These are phyloP conservation scores for Odobenus rosmarus DNA, from an alignment of 2,113 vertebrate species.

Conservation along the genomic window DNA sequence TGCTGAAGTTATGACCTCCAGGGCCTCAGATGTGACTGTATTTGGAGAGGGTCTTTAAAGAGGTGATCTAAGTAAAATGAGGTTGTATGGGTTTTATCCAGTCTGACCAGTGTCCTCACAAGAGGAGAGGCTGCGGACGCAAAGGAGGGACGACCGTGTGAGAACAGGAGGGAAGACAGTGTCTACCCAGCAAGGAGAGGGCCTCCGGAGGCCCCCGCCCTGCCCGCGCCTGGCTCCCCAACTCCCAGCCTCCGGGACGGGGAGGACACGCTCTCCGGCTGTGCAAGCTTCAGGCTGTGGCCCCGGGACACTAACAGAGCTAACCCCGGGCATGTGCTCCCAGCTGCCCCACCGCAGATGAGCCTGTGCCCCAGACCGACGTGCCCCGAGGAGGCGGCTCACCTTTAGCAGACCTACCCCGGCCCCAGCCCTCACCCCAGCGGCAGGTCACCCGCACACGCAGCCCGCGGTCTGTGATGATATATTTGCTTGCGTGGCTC, in stretches of 20 bases:
- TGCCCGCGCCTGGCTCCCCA: accelerated
- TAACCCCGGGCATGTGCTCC: accelerated
- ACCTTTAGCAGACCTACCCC: accelerated
- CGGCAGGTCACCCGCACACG: accelerated
- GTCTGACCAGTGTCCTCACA: accelerated
- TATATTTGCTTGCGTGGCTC: accelerated
- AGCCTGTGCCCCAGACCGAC: neutral
- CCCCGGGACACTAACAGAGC: neutral
- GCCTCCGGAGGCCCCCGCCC: accelerated
- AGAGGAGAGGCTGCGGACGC: neutral
- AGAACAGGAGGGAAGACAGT: accelerated
- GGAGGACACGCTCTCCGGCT: accelerated
- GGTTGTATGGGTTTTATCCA: neutral
- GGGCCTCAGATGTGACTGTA: neutral
- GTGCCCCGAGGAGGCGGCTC: accelerated
- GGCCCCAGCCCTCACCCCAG: accelerated
- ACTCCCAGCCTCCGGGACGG: neutral
- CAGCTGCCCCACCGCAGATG: accelerated
- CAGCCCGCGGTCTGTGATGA: accelerated
- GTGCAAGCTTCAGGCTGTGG: accelerated
- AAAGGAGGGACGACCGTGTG: accelerated
- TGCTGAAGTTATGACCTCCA: accelerated
- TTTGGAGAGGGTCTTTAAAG: neutral
- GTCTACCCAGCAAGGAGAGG: accelerated
- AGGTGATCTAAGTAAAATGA: too few relatives aligned